These are phyloP conservation scores for Gambusia holbrooki DNA, from an alignment of 2,113 vertebrate genomes.

Conservation along the genomic window DNA sequence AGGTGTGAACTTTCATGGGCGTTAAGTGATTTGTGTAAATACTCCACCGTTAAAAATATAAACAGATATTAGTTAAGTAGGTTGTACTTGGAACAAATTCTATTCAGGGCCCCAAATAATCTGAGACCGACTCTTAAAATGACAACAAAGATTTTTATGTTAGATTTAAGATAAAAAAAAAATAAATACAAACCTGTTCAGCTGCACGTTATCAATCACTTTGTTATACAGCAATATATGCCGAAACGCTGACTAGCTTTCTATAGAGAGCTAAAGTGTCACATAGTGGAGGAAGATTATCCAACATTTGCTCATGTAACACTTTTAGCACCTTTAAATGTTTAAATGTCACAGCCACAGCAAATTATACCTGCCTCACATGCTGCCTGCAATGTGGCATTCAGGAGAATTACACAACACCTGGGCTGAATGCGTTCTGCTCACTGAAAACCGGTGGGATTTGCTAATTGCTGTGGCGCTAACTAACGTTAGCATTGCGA, in stretches of 20 bases:
- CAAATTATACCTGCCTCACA: too few species aligned
- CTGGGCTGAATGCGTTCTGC: neutral
- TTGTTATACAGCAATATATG: too few species aligned
- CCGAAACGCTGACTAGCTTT: neutral
- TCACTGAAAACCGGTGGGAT: neutral
- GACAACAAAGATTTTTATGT: neutral
- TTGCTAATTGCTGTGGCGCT: neutral
- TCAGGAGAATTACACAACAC: neutral
- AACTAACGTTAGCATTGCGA: too few species aligned
- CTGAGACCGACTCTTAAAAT: neutral
- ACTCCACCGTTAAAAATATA: too few species aligned
- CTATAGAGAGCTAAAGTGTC: neutral
- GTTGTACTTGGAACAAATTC: neutral
- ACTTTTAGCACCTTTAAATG: too few species aligned
- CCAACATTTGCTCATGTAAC: neutral
- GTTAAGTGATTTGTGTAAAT: too few species aligned
- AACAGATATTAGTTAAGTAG: neutral
- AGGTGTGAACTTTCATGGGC: neutral
- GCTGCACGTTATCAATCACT: too few species aligned
- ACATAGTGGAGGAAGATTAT: neutral
- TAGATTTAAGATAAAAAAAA: neutral
- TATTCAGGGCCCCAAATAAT: neutral
- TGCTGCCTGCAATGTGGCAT: neutral
- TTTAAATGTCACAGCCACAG: too few species aligned
- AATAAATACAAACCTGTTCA: too few species aligned